Percentiles rank a stretch among this genome's conserved stretches.
Evolutionary conservation across 2,113 vertebrate species (phyloP).

Genomic region (Geococcyx californianus): DNA sequence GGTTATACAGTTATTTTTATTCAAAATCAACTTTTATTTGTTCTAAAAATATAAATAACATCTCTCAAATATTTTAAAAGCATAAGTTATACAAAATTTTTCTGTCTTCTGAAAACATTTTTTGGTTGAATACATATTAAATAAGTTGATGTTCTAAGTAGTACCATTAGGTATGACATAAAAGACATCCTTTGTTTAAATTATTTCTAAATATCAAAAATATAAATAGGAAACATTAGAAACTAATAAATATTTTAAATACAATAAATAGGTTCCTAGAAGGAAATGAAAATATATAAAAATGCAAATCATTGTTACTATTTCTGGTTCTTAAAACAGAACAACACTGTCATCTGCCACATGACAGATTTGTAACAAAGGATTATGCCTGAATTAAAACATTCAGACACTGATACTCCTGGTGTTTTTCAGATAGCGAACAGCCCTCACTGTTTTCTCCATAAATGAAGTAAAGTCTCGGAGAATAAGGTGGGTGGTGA

Average conservation of each 20-base stretch:
- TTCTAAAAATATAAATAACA: conserved; percentile 50
- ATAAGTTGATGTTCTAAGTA: conserved; percentile 9
- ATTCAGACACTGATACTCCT: conserved; percentile 35
- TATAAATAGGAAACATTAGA: conserved; percentile 59
- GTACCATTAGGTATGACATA: not conserved
- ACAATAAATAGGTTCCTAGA: conserved; percentile 72
- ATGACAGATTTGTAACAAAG: conserved; percentile 57
- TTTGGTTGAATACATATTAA: conserved; percentile 1
- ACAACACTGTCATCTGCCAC: conserved; percentile 70
- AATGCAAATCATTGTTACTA: conserved; percentile 50
- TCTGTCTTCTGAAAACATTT: not conserved
- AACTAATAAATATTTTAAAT: conserved; percentile 71
- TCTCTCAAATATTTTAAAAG: conserved; percentile 25
- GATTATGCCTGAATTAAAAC: conserved; percentile 61
- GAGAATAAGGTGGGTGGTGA: conserved; percentile 76
- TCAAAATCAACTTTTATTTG: conserved; percentile 23
- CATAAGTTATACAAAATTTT: not conserved
- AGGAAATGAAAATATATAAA: conserved; percentile 43
- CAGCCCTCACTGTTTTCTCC: conserved; percentile 61
- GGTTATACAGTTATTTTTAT: not conserved
- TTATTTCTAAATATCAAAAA: conserved; percentile 44
- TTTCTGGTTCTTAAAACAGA: conserved; percentile 77
- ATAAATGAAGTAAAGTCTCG: conserved; percentile 77
- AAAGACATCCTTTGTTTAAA: conserved; percentile 12
- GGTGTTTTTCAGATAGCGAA: conserved; percentile 54